Percentiles rank a stretch among this genome's conserved stretches.
phyloP scores from a whole-genome alignment of 53 echinoderm and acorn worm species.

The Luidia sarsii region DNA sequence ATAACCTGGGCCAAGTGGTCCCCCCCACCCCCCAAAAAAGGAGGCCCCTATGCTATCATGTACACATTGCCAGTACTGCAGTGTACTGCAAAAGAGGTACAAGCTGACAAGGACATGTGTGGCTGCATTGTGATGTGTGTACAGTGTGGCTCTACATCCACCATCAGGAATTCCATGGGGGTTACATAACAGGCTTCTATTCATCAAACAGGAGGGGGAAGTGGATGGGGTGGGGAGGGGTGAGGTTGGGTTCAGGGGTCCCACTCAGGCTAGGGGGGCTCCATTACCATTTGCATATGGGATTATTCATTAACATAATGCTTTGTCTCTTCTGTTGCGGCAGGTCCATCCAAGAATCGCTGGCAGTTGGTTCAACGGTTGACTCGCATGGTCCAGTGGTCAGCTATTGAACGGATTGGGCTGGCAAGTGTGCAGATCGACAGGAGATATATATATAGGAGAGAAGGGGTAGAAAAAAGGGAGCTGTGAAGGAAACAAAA shows the following conservation, averaged over 20 bases:
- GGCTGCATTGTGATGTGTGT: background rate
- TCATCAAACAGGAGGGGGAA: background rate
- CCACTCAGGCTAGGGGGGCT: constrained; percentile 19
- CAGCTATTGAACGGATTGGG: constrained; percentile 8
- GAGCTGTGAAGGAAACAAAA: too few relatives aligned
- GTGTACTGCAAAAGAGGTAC: background rate
- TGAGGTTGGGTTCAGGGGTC: too few relatives aligned
- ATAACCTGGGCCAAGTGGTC: too few relatives aligned
- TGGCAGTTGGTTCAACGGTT: constrained; percentile 5
- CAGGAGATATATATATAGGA: too few relatives aligned
- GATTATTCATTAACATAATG: constrained; percentile 47
- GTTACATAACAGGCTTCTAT: constrained; percentile 26
- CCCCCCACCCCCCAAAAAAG: too few relatives aligned
- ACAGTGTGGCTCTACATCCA: too few relatives aligned
- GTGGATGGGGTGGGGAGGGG: too few relatives aligned
- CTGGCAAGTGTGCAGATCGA: too few relatives aligned
- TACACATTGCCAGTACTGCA: too few relatives aligned
- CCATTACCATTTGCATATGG: constrained; percentile 39
- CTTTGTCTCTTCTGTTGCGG: constrained; percentile 48
- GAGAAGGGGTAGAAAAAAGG: too few relatives aligned
- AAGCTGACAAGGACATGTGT: constrained; percentile 12
- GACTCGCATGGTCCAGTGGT: constrained; percentile 14
- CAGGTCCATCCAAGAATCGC: constrained; percentile 25
- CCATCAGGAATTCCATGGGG: constrained; percentile 23
- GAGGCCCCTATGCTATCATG: too few relatives aligned